Percentiles rank a stretch among this genome's conserved stretches.
These are phyloP conservation scores for Polydrusus cervinus DNA, from an alignment of 2,888 invertebrate species.

Conservation along the genomic window DNA sequence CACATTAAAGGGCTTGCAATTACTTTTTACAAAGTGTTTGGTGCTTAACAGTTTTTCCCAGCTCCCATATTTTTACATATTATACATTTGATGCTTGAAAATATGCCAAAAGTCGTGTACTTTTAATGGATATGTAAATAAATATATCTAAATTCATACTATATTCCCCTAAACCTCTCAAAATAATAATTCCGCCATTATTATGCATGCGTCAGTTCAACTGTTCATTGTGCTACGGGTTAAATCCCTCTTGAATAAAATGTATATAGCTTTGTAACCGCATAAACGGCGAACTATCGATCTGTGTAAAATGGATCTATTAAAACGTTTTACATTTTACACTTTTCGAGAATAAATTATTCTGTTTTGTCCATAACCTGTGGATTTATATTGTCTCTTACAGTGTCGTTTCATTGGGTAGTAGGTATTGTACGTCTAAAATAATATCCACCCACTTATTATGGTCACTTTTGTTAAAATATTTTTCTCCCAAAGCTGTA, in stretches of 20 bases:
- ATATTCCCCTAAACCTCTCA: not conserved
- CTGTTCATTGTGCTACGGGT: slow-evolving; percentile 36
- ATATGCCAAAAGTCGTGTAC: no score
- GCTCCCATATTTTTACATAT: no score
- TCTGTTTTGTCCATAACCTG: slow-evolving; percentile 23
- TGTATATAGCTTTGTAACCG: slow-evolving; percentile 33
- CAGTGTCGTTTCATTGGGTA: slow-evolving; percentile 2
- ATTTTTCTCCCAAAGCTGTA: no score
- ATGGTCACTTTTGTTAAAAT: no score
- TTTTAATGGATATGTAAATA: no score
- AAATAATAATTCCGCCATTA: slow-evolving; percentile 16
- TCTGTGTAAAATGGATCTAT: slow-evolving; percentile 38
- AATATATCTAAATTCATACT: not conserved
- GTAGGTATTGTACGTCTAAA: no score
- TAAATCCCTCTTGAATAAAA: slow-evolving; percentile 44
- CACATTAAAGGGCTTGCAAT: no score
- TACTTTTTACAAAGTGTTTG: no score
- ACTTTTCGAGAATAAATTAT: slow-evolving; percentile 41
- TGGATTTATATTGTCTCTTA: slow-evolving; percentile 9
- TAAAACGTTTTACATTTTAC: slow-evolving; percentile 43
- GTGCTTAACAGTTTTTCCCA: no score
- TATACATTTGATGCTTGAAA: no score
- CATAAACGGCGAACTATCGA: slow-evolving; percentile 40
- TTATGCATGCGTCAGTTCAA: slow-evolving; percentile 38
- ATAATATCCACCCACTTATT: no score